These are phyloP conservation scores for Clinocottus analis DNA, from an alignment of 2,113 vertebrate species.

Conservation along the genomic window DNA sequence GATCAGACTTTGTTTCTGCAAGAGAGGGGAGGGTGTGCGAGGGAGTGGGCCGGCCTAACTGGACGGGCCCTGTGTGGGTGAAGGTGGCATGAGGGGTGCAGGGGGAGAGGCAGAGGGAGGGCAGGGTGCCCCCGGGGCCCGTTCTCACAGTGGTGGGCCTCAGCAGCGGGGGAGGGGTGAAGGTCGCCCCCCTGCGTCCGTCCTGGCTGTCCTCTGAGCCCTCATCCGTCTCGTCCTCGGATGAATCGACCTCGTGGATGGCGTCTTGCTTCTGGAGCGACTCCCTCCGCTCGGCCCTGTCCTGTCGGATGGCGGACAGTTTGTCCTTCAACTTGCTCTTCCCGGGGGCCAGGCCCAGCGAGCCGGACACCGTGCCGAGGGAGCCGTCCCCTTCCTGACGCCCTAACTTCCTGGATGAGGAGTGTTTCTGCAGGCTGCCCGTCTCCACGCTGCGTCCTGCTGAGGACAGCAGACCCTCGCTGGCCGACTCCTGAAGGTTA, in stretches of 20 bases:
- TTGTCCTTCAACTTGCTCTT: constrained; percentile 86
- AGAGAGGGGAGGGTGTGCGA: constrained; percentile 26
- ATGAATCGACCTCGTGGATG: constrained; percentile 96
- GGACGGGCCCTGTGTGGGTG: constrained; percentile 58
- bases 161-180: constrained; percentile 82
- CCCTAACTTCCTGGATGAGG: constrained; percentile 85
- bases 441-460: constrained; percentile 86
- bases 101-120: constrained; percentile 72
- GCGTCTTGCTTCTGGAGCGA: constrained; percentile 97
- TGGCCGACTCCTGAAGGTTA: constrained; percentile 84
- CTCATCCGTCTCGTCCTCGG: constrained; percentile 94
- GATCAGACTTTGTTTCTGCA: constrained; percentile 31
- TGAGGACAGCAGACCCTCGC: constrained; percentile 73
- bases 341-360: constrained; percentile 74
- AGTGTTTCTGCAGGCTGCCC: constrained; percentile 87
- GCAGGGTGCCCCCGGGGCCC: constrained; percentile 65
- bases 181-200: constrained; percentile 77
- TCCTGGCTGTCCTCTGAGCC: constrained; percentile 92
- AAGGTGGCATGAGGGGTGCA: constrained; percentile 64
- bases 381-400: constrained; percentile 76
- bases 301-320: constrained; percentile 90
- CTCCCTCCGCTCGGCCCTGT: constrained; percentile 92
- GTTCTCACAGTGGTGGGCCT: constrained; percentile 77
- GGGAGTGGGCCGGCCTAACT: constrained; percentile 33
- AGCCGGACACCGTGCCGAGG: constrained; percentile 41